Base-by-base conservation (phyloP, 2,113 vertebrate genomes). In the Morone chrysops region DNA sequence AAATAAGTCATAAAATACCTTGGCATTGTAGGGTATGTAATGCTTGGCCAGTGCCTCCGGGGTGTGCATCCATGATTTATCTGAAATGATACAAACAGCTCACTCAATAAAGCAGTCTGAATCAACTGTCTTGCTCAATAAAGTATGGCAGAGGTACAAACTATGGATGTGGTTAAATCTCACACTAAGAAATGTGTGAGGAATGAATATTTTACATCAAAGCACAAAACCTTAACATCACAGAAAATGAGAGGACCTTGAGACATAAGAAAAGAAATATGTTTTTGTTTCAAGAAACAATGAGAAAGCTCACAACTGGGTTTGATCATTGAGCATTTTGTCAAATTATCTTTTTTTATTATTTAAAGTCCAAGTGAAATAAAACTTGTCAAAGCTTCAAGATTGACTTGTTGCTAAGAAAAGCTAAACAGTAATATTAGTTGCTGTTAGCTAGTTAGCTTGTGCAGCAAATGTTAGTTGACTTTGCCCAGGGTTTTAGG, bases 1-100 rank as follows among this genome's bases (percentile, higher is more conserved):
- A 31, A 31, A 31, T 31, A 31, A 31, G 31, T 31, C 31, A 31
- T 31, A 31, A 31, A 31, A 87, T 97, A 99, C 98, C 97, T 99
- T 99, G 90, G 94, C 97, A 91, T 97, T 99, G 95, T 99, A 99
- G 62, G 97, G 92, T 86, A 99, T 99, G 94, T 97, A 99, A 92
- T 99, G 98, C 93, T 99, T 99, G 94, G 98, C 98, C 95, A 99
- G 96, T 67, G 97, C 96, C 73, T 99, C 98, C 14, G 98, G 98
- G 8, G 97, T 98, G 87, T 99, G 98, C 97, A 99, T 99, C 98
- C 98, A 99, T 75, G 97, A 97, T 96, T 99, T 99, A 94, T 99
- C 98, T 99, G 96, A 65, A 97, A 97, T 48, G 85, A 96, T 82
- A 94, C 57, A 93, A 89, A 95, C 93, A 82, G 66, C 17, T 76